These are phyloP conservation scores for Fragum whitleyi DNA, from an alignment of 2,888 invertebrate genomes.

Conservation along the genomic window DNA sequence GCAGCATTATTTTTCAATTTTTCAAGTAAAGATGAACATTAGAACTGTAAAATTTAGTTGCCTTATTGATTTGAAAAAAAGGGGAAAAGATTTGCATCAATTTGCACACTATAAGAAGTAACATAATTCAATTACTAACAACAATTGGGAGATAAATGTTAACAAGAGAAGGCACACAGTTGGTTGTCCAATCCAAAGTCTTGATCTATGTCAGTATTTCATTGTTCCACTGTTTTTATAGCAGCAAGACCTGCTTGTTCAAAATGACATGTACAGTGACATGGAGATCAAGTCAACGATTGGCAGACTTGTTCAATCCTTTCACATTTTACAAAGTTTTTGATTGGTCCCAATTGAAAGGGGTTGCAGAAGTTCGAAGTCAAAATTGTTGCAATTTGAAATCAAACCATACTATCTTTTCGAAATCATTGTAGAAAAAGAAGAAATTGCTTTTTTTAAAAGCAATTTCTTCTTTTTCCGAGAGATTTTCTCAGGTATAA, in stretches of 20 bases:
- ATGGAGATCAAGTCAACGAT: not conserved
- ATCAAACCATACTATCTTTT: too few species aligned
- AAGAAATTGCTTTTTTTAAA: not conserved
- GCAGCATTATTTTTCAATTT: not conserved
- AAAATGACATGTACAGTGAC: not conserved
- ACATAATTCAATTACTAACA: conserved; percentile 8
- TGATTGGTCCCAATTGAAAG: too few species aligned
- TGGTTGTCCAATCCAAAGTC: not conserved
- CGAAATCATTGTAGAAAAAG: not conserved
- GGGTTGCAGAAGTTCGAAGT: too few species aligned
- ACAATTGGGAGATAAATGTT: not conserved
- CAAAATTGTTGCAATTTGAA: too few species aligned
- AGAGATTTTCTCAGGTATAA: not conserved
- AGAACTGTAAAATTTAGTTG: not conserved
- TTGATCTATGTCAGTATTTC: not conserved
- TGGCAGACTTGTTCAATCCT: too few species aligned
- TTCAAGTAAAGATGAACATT: too few species aligned
- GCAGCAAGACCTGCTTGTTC: not conserved
- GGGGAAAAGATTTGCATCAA: not conserved
- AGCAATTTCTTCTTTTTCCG: conserved; percentile 5
- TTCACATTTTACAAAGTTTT: too few species aligned
- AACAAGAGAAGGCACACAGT: not conserved
- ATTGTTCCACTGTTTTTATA: not conserved
- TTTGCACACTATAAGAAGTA: conserved; percentile 9
- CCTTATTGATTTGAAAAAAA: conserved; percentile 10